phyloP scores from a whole-genome alignment of 2,888 invertebrate species.

The Empis stercorea region DNA sequence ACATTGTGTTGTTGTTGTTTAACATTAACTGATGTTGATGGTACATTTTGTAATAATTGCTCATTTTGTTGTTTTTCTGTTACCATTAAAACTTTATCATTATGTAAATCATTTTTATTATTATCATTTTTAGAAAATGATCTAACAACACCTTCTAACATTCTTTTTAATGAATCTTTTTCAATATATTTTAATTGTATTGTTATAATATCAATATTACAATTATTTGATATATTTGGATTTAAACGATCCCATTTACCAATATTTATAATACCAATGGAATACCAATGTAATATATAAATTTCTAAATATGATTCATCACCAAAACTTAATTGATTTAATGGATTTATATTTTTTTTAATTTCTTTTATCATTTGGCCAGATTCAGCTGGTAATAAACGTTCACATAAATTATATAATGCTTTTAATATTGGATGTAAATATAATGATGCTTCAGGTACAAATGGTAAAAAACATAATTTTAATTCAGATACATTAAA shows the following conservation, averaged over 20 bases:
- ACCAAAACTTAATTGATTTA: slow-evolving; percentile 23
- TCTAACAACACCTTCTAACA: slow-evolving; percentile 21
- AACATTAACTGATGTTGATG: background rate
- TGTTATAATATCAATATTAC: slow-evolving; percentile 24
- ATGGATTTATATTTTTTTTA: slow-evolving; percentile 10
- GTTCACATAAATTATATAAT: slow-evolving; percentile 37
- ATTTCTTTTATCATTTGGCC: slow-evolving; percentile 19
- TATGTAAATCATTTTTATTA: too few species aligned
- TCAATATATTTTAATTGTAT: slow-evolving; percentile 27
- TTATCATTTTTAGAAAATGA: too few species aligned
- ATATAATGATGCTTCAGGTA: slow-evolving; percentile 25
- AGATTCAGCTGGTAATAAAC: slow-evolving; percentile 26
- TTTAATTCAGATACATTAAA: slow-evolving; percentile 23
- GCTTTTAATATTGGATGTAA: slow-evolving; percentile 37
- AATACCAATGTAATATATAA: slow-evolving; percentile 28
- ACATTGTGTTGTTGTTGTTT: slow-evolving; percentile 6
- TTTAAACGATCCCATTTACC: slow-evolving; percentile 15
- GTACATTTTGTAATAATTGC: slow-evolving; percentile 9
- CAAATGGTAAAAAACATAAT: slow-evolving; percentile 29
- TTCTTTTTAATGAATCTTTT: slow-evolving; percentile 16
- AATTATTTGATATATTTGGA: slow-evolving; percentile 12
- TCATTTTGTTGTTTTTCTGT: slow-evolving; percentile 1
- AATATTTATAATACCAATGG: slow-evolving; percentile 19
- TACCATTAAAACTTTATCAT: slow-evolving; percentile 9
- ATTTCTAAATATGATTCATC: slow-evolving; percentile 26